These are phyloP conservation scores for Idaea biselata DNA, from an alignment of 2,888 invertebrate genomes.

Conservation along the genomic window DNA sequence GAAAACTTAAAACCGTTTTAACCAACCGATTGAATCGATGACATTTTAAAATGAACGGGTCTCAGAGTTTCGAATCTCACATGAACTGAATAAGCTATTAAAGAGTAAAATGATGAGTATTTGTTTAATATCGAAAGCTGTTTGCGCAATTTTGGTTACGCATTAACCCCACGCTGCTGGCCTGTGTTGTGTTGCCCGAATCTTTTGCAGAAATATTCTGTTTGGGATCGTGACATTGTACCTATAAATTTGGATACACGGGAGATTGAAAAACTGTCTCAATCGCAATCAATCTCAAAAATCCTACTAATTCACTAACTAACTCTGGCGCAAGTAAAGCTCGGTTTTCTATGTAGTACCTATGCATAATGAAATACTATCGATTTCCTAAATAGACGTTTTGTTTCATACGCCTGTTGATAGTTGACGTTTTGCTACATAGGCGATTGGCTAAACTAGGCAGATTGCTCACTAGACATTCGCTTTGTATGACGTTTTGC, in stretches of 20 bases:
- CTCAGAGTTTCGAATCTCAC: slow-evolving; percentile 2
- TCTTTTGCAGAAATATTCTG: slow-evolving; percentile 9
- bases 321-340: too few relatives aligned
- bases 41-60: slow-evolving; percentile 1
- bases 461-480: too few relatives aligned
- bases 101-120: slow-evolving; percentile 24
- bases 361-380: too few relatives aligned
- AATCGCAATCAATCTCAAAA: too few relatives aligned
- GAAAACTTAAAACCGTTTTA: not conserved
- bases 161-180: slow-evolving; percentile 36
- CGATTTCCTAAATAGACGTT: too few relatives aligned
- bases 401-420: too few relatives aligned
- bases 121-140: slow-evolving; percentile 34
- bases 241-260: not conserved
- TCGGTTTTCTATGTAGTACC: too few relatives aligned
- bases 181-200: too few relatives aligned
- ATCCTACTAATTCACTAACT: too few relatives aligned
- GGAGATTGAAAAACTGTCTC: slow-evolving; percentile 11
- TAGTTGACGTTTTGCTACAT: too few relatives aligned
- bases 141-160: slow-evolving; percentile 25
- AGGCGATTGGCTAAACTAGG: too few relatives aligned
- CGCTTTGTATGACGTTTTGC: too few relatives aligned
- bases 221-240: not conserved
- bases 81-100: slow-evolving; percentile 16
- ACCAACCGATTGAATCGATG: not conserved